A percentile compares a stretch with the other conserved stretches of the same genome.
Conservation (phyloP, 2,888 invertebrate genomes). For the Bugulina stolonifera region DNA sequence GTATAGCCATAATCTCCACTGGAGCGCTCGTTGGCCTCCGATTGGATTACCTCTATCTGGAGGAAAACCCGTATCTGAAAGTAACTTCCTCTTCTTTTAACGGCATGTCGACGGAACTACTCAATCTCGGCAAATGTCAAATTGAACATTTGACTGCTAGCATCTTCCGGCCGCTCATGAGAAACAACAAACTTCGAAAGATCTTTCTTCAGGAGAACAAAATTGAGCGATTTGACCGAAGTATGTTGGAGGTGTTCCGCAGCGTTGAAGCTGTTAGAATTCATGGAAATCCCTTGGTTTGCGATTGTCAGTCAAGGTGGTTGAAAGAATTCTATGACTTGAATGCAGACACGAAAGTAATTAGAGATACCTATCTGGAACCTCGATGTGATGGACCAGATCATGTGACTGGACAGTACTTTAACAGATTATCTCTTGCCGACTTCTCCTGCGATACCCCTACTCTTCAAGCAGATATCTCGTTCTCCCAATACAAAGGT, state of each 20-base stretch:
- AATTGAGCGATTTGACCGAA: not conserved
- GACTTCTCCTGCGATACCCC: conserved; percentile 13
- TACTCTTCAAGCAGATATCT: conserved; percentile 1
- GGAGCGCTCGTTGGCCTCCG: not conserved
- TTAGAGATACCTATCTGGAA: not conserved
- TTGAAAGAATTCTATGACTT: conserved; percentile 23
- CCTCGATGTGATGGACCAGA: not conserved
- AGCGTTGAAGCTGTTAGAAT: not conserved
- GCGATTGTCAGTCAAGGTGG: conserved; percentile 21
- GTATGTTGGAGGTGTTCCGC: not conserved
- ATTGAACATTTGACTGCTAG: not conserved
- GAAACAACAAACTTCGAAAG: not conserved
- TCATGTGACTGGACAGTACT: conserved; percentile 17
- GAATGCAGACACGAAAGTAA: not conserved
- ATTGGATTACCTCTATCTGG: not conserved
- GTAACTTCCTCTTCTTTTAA: not conserved
- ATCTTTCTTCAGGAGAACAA: not conserved
- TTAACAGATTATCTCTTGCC: not conserved
- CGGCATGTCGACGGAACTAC: not conserved
- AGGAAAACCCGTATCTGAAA: not conserved
- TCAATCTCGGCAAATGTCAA: not conserved
- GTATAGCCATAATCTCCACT: not conserved
- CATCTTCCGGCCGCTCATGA: not conserved
- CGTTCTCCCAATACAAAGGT: not conserved
- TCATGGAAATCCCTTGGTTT: conserved; percentile 12